A percentile compares a stretch with the other conserved stretches of the same genome.
phyloP scores from a whole-genome alignment of 2,797 vertebrate genomes.

The Scomberomorus guttatus region DNA sequence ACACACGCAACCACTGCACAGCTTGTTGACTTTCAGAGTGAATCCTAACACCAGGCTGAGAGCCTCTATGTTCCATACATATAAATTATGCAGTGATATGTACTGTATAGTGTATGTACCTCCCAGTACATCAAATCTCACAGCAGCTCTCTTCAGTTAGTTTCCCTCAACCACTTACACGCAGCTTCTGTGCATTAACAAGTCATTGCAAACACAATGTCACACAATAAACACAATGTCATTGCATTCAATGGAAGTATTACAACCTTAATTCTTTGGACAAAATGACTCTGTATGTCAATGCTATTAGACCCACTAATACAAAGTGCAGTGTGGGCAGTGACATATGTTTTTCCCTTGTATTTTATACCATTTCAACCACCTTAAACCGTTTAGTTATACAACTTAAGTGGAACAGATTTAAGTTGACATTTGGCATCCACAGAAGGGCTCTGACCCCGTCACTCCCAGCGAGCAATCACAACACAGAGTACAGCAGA shows the following conservation, averaged over 20 bases:
- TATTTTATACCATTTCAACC: background rate
- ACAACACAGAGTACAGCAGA: background rate
- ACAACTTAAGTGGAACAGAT: slow-evolving; percentile 3
- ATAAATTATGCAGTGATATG: background rate
- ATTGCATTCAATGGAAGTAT: background rate
- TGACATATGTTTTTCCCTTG: background rate
- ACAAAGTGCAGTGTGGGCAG: background rate
- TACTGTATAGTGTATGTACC: background rate
- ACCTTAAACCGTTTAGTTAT: background rate
- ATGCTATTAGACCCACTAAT: background rate
- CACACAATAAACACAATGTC: background rate
- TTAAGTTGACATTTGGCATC: slow-evolving; percentile 16
- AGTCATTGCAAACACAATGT: background rate
- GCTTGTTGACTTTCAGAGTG: background rate
- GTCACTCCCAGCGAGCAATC: background rate
- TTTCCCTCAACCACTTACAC: background rate
- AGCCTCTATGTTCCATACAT: background rate
- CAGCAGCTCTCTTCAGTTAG: background rate
- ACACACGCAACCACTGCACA: background rate
- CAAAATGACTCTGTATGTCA: background rate
- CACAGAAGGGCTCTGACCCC: background rate
- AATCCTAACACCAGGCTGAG: background rate
- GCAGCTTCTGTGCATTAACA: background rate
- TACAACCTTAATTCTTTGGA: background rate
- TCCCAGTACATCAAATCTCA: background rate